A percentile compares a stretch with the other conserved stretches of the same genome.
phyloP scores from a whole-genome alignment of 2,888 invertebrate genomes.

The Monopis laevigella region DNA sequence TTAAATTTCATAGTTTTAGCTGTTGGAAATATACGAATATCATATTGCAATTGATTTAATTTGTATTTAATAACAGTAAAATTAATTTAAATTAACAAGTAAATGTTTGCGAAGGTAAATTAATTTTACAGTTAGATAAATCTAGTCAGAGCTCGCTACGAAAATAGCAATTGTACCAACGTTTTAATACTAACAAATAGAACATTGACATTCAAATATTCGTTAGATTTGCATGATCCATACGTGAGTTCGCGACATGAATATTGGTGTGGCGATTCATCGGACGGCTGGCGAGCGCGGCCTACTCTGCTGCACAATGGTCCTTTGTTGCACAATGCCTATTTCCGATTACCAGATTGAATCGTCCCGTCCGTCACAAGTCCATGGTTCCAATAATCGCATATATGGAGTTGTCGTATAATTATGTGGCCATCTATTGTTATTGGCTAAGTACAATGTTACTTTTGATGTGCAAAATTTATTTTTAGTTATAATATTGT shows the following conservation, averaged over 20 bases:
- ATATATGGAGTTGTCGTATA: slow-evolving; percentile 8
- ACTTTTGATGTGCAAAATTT: no score
- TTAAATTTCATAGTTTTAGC: no score
- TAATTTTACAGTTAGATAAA: no score
- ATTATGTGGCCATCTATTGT: slow-evolving; percentile 9
- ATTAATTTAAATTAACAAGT: neutral
- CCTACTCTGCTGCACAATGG: slow-evolving; percentile 38
- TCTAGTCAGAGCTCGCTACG: no score
- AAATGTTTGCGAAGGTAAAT: neutral
- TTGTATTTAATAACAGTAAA: no score
- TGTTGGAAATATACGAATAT: no score
- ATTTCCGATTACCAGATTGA: slow-evolving; percentile 66
- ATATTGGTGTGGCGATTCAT: neutral
- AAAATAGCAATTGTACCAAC: neutral
- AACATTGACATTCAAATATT: slow-evolving; percentile 4
- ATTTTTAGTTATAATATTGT: no score
- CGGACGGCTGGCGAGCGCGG: neutral
- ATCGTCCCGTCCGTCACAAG: slow-evolving; percentile 51
- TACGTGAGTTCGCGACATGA: slow-evolving; percentile 9
- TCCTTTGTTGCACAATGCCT: slow-evolving; percentile 62
- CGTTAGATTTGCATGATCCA: slow-evolving; percentile 7
- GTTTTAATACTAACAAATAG: slow-evolving; percentile 8
- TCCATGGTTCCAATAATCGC: slow-evolving; percentile 40
- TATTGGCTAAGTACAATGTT: no score
- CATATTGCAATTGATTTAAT: no score